These are phyloP conservation scores for Thelaira solivaga DNA, from an alignment of 2,888 invertebrate genomes.

Conservation along the genomic window DNA sequence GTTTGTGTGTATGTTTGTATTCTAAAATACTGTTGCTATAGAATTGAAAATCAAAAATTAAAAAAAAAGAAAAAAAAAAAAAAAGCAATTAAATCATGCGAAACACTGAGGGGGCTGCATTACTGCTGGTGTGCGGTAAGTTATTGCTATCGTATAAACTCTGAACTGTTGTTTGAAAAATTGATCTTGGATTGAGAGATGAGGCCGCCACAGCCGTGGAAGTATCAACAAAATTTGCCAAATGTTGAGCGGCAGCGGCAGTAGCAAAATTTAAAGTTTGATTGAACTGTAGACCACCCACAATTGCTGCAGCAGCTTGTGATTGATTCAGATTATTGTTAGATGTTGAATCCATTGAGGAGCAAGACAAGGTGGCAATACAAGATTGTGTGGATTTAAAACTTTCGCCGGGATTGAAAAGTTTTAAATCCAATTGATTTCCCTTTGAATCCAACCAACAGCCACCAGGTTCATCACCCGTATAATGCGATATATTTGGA, in stretches of 20 bases:
- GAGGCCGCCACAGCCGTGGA: background rate
- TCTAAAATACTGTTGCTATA: background rate
- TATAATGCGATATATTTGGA: conserved; percentile 63
- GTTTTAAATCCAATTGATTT: conserved; percentile 27
- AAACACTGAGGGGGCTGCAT: conserved; percentile 39
- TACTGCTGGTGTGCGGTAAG: conserved; percentile 35
- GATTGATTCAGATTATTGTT: background rate
- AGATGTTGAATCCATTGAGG: conserved; percentile 25
- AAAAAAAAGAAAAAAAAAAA: too few relatives aligned
- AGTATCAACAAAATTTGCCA: conserved; percentile 47
- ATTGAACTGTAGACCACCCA: conserved; percentile 17
- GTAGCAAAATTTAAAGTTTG: conserved; percentile 47
- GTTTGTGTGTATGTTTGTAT: background rate
- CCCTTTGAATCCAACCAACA: conserved; percentile 58
- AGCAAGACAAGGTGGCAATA: background rate
- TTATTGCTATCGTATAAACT: conserved; percentile 43
- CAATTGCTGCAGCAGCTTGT: background rate
- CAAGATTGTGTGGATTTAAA: background rate
- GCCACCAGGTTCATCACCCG: conserved; percentile 64
- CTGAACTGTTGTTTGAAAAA: conserved; percentile 46
- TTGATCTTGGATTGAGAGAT: conserved; percentile 43
- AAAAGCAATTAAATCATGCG: conserved; percentile 52
- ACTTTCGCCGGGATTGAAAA: conserved; percentile 19
- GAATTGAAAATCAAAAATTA: background rate
- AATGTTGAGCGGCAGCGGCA: conserved; percentile 43